Conservation (phyloP, 35 echinoderm and acorn worm species). For the Ptychodera flava region DNA sequence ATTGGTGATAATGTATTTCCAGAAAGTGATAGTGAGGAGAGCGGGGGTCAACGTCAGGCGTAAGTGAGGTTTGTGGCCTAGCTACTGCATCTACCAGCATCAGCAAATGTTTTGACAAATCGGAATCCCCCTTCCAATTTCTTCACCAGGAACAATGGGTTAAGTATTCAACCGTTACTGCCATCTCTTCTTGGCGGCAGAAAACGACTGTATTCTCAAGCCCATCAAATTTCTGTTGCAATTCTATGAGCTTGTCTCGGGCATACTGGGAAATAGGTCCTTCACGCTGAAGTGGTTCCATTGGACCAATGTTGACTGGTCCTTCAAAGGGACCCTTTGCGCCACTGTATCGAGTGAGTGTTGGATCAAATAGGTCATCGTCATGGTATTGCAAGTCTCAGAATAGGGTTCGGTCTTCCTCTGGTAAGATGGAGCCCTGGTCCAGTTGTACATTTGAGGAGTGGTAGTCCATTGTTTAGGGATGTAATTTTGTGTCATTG, state of each 20-base stretch:
- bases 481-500: too few species aligned
- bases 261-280: slow-evolving; percentile 20
- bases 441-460: too few species aligned
- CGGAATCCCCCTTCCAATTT: slow-evolving; percentile 32
- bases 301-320: too few species aligned
- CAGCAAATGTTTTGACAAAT: too few species aligned
- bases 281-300: not conserved
- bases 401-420: too few species aligned
- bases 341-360: too few species aligned
- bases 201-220: slow-evolving; percentile 38
- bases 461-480: too few species aligned
- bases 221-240: slow-evolving; percentile 46
- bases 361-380: too few species aligned
- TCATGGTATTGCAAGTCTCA: too few species aligned
- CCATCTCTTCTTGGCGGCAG: slow-evolving; percentile 43
- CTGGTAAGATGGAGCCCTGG: too few species aligned
- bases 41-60: not conserved
- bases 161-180: slow-evolving; percentile 39
- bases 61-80: slow-evolving; percentile 44
- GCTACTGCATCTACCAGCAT: too few species aligned
- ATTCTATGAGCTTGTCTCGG: slow-evolving; percentile 22
- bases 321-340: too few species aligned
- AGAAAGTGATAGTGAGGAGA: not conserved
- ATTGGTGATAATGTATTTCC: slow-evolving; percentile 38
- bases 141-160: slow-evolving; percentile 36